Percentiles rank a stretch among this genome's conserved stretches.
phyloP scores from a whole-genome alignment of 2,797 vertebrate species.

The Acipenser oxyrinchus region DNA sequence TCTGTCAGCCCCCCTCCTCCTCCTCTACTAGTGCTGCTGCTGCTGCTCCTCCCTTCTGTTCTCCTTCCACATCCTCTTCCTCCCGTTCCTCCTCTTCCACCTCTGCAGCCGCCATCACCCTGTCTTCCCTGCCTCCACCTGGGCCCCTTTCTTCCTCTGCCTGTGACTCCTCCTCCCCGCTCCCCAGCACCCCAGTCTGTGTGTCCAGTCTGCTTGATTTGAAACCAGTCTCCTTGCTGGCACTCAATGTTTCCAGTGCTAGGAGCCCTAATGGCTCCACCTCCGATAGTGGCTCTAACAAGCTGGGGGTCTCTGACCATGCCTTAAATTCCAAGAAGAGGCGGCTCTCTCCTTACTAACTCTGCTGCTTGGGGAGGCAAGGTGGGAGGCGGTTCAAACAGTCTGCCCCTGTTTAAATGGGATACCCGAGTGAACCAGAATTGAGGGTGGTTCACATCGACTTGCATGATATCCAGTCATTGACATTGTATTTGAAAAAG shows the following conservation, averaged over 20 bases:
- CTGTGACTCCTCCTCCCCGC: slow-evolving; percentile 67
- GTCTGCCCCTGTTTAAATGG: no score
- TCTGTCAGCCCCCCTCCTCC: slow-evolving; percentile 79
- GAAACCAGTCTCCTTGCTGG: slow-evolving; percentile 95
- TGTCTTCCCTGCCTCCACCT: slow-evolving; percentile 77
- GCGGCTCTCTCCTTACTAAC: slow-evolving; percentile 86
- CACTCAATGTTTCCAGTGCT: slow-evolving; percentile 87
- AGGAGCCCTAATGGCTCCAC: slow-evolving; percentile 47
- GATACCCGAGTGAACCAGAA: no score
- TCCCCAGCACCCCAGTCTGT: slow-evolving; percentile 85
- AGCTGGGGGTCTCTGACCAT: slow-evolving; percentile 59
- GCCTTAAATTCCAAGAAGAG: slow-evolving; percentile 82
- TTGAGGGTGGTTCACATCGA: no score
- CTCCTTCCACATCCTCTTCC: slow-evolving; percentile 69
- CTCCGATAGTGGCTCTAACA: slow-evolving; percentile 60
- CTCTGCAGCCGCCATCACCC: slow-evolving; percentile 59
- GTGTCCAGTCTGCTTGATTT: slow-evolving; percentile 94
- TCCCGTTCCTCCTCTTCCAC: slow-evolving; percentile 64
- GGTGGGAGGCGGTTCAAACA: neutral
- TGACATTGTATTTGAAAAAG: no score
- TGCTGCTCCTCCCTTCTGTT: slow-evolving; percentile 58
- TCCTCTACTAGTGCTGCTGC: slow-evolving; percentile 44
- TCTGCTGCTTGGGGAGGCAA: slow-evolving; percentile 22
- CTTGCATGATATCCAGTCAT: no score
- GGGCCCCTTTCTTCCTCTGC: slow-evolving; percentile 74